Base-by-base conservation (phyloP, 2,113 vertebrate genomes). In the Axis porcinus region DNA sequence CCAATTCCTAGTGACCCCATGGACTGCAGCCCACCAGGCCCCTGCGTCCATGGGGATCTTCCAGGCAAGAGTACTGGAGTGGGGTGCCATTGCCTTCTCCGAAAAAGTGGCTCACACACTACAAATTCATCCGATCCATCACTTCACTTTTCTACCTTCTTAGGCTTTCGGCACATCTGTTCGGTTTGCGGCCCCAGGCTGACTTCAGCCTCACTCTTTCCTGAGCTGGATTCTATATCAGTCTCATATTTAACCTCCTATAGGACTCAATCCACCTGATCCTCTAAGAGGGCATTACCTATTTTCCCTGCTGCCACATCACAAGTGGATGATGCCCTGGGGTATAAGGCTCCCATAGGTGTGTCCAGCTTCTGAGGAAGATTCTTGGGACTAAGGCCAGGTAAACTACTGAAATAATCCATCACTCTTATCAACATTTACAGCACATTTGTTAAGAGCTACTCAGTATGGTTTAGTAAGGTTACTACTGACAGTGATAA, bases 161-260 rank as follows among this genome's bases (percentile, higher is more conserved):
- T 1, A 11, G 55, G 76, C 50, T 36, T 40, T 6, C 0, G 1
- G 47, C 12, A 30, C 54, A 8, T 33, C 5, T 36, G 27, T 21
- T 33, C 0, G 0, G 55, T 45, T 36, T 43, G 0, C 10, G 57
- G 14, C 47, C 23, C 7, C 27, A 58, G 1, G 11, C 30, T 47
- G 64, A 67, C 6, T 27, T 84, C 27, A 21, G 62, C 8, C 58
- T 58, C 78, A 43, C 30, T 16, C 55, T 25, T 6, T 14, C 47
- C 47, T 54, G 43, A 58, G 7, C 23, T 8, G 27, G 47, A 25
- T 54, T 60, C 43, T 50, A 13, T 3, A 58, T 6, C 0, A 13
- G 17, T 33, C 27, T 67, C 27, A 3, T 28, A 25, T 85, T 57
- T 28, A 67, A 27, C 8, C 5, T 2, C 64, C 47, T 50, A 5